Percentiles rank a stretch among this genome's conserved stretches.
Evolutionary conservation across 2,888 invertebrate genomes (phyloP).

Genomic region (Drosophila ustulata): DNA sequence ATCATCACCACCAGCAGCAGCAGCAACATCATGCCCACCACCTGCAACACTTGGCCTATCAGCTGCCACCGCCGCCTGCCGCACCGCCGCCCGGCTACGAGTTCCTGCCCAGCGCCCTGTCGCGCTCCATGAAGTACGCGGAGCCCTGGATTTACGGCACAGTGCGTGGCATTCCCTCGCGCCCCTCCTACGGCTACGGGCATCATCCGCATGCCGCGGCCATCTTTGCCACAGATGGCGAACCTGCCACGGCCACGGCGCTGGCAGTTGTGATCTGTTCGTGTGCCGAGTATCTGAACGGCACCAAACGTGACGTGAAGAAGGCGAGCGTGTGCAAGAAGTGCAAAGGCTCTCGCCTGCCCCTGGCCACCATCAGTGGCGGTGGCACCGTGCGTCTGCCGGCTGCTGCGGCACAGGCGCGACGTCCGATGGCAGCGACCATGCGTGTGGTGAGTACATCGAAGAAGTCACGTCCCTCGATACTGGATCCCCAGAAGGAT

Average conservation of each 20-base stretch:
- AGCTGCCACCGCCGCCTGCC: slow-evolving; percentile 53
- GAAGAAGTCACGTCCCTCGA: slow-evolving; percentile 87
- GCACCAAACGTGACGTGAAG: slow-evolving; percentile 91
- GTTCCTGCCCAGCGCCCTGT: slow-evolving; percentile 87
- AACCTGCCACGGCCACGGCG: slow-evolving; percentile 84
- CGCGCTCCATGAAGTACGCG: slow-evolving; percentile 93
- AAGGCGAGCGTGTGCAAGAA: slow-evolving; percentile 92
- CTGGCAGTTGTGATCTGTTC: slow-evolving; percentile 91
- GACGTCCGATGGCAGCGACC: slow-evolving; percentile 86
- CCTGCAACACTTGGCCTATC: slow-evolving; percentile 61
- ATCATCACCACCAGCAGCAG: slow-evolving; percentile 57
- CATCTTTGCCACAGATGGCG: slow-evolving; percentile 65
- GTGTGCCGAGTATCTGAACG: slow-evolving; percentile 92
- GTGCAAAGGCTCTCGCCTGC: slow-evolving; percentile 92
- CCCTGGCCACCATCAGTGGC: slow-evolving; percentile 89
- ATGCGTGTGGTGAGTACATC: slow-evolving; percentile 87
- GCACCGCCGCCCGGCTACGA: slow-evolving; percentile 70
- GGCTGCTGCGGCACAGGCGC: slow-evolving; percentile 57
- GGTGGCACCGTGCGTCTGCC: slow-evolving; percentile 88
- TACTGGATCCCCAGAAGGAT: slow-evolving; percentile 89
- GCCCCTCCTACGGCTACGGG: slow-evolving; percentile 82
- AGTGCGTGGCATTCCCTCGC: slow-evolving; percentile 87
- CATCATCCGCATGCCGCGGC: slow-evolving; percentile 77
- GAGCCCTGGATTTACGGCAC: slow-evolving; percentile 95
- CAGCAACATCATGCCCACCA: slow-evolving; percentile 54